Conservation (phyloP, 2,113 vertebrate species). For the Corapipo altera region DNA sequence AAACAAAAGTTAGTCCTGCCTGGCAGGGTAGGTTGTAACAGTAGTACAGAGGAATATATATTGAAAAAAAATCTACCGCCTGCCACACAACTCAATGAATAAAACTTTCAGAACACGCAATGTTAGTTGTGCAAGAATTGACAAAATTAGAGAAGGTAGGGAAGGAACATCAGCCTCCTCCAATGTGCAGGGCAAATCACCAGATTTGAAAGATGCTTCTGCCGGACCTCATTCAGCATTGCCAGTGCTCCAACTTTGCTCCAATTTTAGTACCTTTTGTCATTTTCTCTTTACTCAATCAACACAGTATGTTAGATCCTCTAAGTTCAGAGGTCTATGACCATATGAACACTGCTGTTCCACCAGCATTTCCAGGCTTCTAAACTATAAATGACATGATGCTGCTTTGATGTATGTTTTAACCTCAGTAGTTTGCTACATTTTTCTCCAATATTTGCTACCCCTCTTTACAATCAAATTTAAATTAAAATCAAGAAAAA, state of each 20-base stretch:
- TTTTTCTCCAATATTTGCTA: not conserved
- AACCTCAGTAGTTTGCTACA: not conserved
- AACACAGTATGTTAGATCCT: not conserved
- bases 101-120: not conserved
- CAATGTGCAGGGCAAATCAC: not conserved
- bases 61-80: not conserved
- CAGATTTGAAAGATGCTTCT: not conserved
- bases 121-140: not conserved
- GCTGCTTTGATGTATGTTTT: not conserved
- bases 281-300: not conserved
- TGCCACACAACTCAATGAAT: not conserved
- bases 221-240: not conserved
- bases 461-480: not conserved
- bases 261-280: not conserved
- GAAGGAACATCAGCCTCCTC: not conserved
- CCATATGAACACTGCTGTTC: not conserved
- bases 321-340: not conserved
- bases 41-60: not conserved
- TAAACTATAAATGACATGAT: not conserved
- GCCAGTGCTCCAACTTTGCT: not conserved
- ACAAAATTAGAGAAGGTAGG: not conserved
- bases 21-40: not conserved
- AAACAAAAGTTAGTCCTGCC: not conserved
- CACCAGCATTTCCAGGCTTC: not conserved
- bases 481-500: not conserved